Conservation (phyloP, 1,140 invertebrate genomes). For the Sitobion miscanthi region DNA sequence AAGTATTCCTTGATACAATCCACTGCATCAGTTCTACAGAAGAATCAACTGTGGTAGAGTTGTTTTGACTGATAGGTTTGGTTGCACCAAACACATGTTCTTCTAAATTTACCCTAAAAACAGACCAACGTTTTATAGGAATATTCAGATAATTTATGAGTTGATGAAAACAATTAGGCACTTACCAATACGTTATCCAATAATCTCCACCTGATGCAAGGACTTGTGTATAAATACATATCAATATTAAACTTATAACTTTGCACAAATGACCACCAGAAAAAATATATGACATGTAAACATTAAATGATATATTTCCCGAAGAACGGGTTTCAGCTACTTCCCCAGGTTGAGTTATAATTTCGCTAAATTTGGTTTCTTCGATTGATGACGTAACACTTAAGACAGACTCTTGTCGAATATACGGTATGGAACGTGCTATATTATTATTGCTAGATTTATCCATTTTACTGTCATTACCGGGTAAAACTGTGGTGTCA, state of each 20-base stretch:
- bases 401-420: slow-evolving; percentile 57
- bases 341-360: slow-evolving; percentile 57
- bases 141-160: not conserved
- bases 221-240: slow-evolving; percentile 72
- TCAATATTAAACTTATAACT: slow-evolving; percentile 65
- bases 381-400: slow-evolving; percentile 59
- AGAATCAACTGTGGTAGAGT: too few species aligned
- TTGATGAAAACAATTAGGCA: not conserved
- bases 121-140: too few species aligned
- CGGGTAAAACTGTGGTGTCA: slow-evolving; percentile 61
- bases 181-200: slow-evolving; percentile 79
- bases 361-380: slow-evolving; percentile 18
- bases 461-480: not conserved
- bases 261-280: slow-evolving; percentile 72
- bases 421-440: not conserved
- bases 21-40: not conserved
- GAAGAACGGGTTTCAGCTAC: slow-evolving; percentile 59
- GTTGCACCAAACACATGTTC: slow-evolving; percentile 59
- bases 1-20: slow-evolving; percentile 59
- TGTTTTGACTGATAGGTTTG: not conserved
- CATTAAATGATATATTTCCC: slow-evolving; percentile 63
- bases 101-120: slow-evolving; percentile 65
- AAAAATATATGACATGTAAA: slow-evolving; percentile 75
- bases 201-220: slow-evolving; percentile 78
- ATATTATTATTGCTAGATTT: not conserved